A percentile compares a stretch with the other conserved stretches of the same genome.
Evolutionary conservation across 1,140 invertebrate genomes (phyloP).

Genomic region (Lineus longissimus): DNA sequence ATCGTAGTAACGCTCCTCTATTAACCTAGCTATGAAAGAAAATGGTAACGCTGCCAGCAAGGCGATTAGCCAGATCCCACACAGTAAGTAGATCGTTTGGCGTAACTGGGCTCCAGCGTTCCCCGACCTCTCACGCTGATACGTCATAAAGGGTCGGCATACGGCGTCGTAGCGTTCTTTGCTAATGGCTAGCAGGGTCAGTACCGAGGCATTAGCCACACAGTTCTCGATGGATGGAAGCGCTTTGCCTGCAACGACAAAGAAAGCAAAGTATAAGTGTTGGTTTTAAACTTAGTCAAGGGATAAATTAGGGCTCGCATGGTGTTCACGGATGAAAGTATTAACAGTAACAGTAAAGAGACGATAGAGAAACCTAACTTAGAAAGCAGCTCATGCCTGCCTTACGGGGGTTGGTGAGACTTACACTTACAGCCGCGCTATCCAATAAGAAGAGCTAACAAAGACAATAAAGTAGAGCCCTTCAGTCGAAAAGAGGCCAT

Average conservation of each 20-base stretch:
- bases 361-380: too few species aligned
- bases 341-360: too few species aligned
- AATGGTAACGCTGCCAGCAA: neutral
- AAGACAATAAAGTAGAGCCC: too few species aligned
- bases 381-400: too few species aligned
- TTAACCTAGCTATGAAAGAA: neutral
- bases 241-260: constrained; percentile 34
- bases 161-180: constrained; percentile 38
- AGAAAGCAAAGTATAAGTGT: neutral
- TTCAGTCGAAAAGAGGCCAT: too few species aligned
- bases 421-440: too few species aligned
- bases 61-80: neutral
- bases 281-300: too few species aligned
- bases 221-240: constrained; percentile 38
- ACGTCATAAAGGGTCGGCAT: constrained; percentile 26
- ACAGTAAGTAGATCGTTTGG: neutral
- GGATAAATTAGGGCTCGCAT: too few species aligned
- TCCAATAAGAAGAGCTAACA: too few species aligned
- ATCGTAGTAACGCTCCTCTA: neutral
- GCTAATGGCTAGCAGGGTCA: constrained; percentile 35
- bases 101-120: neutral
- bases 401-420: too few species aligned
- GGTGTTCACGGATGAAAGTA: too few species aligned
- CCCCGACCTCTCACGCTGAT: too few species aligned
- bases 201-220: constrained; percentile 29